A percentile compares a stretch with the other conserved stretches of the same genome.
Evolutionary conservation across 2,888 invertebrate genomes (phyloP).

Genomic region (Diadegma fenestrale): DNA sequence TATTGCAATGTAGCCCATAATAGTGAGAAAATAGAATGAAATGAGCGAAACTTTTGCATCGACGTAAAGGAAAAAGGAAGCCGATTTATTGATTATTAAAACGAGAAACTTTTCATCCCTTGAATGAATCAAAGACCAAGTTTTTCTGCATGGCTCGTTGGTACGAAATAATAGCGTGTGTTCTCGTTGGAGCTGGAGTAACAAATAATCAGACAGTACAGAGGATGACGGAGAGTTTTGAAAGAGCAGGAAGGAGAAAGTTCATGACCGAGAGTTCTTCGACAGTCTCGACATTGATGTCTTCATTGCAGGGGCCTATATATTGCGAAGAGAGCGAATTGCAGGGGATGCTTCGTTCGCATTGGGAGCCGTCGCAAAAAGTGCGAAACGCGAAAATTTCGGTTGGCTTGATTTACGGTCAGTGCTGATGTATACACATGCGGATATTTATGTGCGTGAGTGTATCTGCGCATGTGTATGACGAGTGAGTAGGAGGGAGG

Average conservation of each 20-base stretch:
- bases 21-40: too few relatives aligned
- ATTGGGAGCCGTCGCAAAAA: conserved; percentile 66
- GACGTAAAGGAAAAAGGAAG: too few relatives aligned
- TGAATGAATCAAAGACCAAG: neutral
- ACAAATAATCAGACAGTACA: neutral
- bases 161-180: neutral
- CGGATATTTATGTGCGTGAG: conserved; percentile 8
- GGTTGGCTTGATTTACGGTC: conserved; percentile 80
- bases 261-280: conserved; percentile 5
- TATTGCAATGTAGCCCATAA: neutral
- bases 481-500: conserved; percentile 34
- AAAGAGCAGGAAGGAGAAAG: conserved; percentile 15
- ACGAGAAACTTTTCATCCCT: neutral
- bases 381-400: conserved; percentile 78
- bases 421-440: conserved; percentile 8
- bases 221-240: conserved; percentile 9
- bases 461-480: conserved; percentile 3
- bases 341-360: conserved; percentile 53
- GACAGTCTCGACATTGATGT: conserved; percentile 70
- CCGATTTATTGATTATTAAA: too few relatives aligned
- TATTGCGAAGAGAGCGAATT: conserved; percentile 64
- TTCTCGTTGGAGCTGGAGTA: neutral
- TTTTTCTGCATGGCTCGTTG: neutral
- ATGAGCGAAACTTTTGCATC: too few relatives aligned
- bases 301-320: conserved; percentile 74